These are phyloP conservation scores for Cerastoderma edule DNA, from an alignment of 2,888 invertebrate genomes.

Conservation along the genomic window DNA sequence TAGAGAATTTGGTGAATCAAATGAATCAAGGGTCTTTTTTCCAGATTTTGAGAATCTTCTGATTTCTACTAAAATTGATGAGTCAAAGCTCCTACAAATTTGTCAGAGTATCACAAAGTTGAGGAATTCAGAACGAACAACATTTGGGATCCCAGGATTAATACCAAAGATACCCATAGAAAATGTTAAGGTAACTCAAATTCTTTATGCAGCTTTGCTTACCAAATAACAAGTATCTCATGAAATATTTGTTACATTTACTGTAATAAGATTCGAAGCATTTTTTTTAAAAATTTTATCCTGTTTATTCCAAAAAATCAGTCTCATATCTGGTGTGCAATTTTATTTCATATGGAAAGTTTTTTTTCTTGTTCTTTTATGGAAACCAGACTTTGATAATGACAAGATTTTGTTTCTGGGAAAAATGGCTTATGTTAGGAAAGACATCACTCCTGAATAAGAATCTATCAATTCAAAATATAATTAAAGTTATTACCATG, in stretches of 20 bases:
- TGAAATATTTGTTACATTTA: not conserved
- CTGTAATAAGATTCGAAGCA: not conserved
- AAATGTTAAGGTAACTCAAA: slow-evolving; percentile 1
- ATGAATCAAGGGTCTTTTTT: slow-evolving; percentile 6
- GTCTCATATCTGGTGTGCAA: not conserved
- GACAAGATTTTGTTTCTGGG: not conserved
- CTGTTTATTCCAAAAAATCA: not conserved
- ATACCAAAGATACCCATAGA: not conserved
- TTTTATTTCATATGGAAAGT: not conserved
- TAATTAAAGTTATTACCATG: not conserved
- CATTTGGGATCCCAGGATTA: slow-evolving; percentile 2
- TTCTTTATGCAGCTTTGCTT: too few relatives aligned
- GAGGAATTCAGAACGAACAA: not conserved
- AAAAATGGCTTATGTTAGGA: not conserved
- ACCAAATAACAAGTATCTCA: not conserved
- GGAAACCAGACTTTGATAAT: not conserved
- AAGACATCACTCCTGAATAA: not conserved
- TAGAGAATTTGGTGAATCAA: not conserved
- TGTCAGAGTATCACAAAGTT: not conserved
- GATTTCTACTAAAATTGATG: not conserved
- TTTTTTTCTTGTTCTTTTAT: not conserved
- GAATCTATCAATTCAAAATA: not conserved
- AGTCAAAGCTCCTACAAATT: not conserved
- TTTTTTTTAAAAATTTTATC: not conserved
- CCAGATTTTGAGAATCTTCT: slow-evolving; percentile 14